Percentiles rank a stretch among this genome's conserved stretches.
Evolutionary conservation across 1,140 invertebrate genomes (phyloP).

Genomic region (Bombus sibiricus): DNA sequence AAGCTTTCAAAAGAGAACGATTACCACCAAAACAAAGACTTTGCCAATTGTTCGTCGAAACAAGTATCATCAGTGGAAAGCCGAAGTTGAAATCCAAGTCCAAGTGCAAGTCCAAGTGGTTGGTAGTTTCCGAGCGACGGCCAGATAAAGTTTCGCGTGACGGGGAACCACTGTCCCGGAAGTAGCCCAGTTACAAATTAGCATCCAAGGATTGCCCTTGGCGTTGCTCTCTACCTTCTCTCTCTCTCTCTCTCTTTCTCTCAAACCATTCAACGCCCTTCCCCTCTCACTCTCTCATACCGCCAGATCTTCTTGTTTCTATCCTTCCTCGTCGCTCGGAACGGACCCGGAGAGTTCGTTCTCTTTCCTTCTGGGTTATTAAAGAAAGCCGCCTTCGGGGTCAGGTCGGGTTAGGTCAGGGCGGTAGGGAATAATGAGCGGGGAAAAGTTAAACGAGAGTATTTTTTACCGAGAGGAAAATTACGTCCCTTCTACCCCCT

Average conservation of each 20-base stretch:
- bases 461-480: slow-evolving; percentile 80
- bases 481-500: slow-evolving; percentile 69
- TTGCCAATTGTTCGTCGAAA: slow-evolving; percentile 23
- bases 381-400: slow-evolving; percentile 80
- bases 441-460: slow-evolving; percentile 81
- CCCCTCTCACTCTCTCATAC: slow-evolving; percentile 56
- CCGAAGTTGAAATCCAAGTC: neutral
- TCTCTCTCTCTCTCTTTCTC: neutral
- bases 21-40: slow-evolving; percentile 16
- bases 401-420: slow-evolving; percentile 80
- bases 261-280: slow-evolving; percentile 42
- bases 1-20: neutral
- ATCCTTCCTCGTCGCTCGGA: slow-evolving; percentile 48
- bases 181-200: slow-evolving; percentile 82
- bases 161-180: slow-evolving; percentile 78
- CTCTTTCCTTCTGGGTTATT: slow-evolving; percentile 76
- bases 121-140: slow-evolving; percentile 53
- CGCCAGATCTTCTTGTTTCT: slow-evolving; percentile 44
- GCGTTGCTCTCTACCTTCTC: slow-evolving; percentile 67
- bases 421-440: slow-evolving; percentile 80
- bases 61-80: slow-evolving; percentile 4
- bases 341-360: slow-evolving; percentile 41
- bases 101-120: neutral
- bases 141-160: slow-evolving; percentile 65
- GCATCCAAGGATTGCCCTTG: slow-evolving; percentile 81